Percentiles rank a stretch among this genome's conserved stretches.
These are phyloP conservation scores for Madoqua kirkii DNA, from an alignment of 2,113 vertebrate genomes.

Conservation along the genomic window DNA sequence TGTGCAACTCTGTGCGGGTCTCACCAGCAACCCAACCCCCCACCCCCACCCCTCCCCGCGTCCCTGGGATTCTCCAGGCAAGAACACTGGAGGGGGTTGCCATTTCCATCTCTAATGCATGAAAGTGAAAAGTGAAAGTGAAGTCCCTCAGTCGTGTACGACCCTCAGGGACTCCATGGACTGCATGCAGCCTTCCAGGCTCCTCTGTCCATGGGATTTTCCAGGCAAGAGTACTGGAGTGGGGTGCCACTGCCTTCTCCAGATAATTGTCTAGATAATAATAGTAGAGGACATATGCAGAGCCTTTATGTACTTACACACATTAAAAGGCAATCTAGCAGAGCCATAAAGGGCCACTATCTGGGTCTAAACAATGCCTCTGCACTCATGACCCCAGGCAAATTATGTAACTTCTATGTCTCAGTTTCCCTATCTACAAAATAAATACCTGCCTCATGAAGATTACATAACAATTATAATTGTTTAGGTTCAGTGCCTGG, in stretches of 20 bases:
- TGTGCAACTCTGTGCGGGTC: too few relatives aligned
- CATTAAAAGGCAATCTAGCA: background rate
- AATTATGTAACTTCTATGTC: background rate
- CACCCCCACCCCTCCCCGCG: accelerated
- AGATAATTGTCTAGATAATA: background rate
- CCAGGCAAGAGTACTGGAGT: too few relatives aligned
- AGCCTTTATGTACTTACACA: background rate
- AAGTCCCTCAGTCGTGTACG: too few relatives aligned
- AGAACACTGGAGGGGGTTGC: too few relatives aligned
- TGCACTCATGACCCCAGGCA: background rate
- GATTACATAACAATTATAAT: background rate
- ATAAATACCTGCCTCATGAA: background rate
- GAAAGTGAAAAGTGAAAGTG: too few relatives aligned
- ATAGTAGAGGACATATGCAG: background rate
- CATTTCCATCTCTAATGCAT: too few relatives aligned
- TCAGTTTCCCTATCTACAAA: slow-evolving; percentile 9
- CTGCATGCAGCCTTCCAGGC: too few relatives aligned
- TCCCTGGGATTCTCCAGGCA: too few relatives aligned
- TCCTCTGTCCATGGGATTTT: too few relatives aligned
- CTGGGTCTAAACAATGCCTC: background rate
- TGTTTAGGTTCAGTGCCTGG: background rate
- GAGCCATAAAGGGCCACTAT: background rate
- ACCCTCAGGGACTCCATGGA: too few relatives aligned
- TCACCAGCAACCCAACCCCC: too few relatives aligned
- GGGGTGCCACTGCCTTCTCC: too few relatives aligned